These are phyloP conservation scores for Centropristis striata DNA, from an alignment of 2,113 vertebrate genomes.

Conservation along the genomic window DNA sequence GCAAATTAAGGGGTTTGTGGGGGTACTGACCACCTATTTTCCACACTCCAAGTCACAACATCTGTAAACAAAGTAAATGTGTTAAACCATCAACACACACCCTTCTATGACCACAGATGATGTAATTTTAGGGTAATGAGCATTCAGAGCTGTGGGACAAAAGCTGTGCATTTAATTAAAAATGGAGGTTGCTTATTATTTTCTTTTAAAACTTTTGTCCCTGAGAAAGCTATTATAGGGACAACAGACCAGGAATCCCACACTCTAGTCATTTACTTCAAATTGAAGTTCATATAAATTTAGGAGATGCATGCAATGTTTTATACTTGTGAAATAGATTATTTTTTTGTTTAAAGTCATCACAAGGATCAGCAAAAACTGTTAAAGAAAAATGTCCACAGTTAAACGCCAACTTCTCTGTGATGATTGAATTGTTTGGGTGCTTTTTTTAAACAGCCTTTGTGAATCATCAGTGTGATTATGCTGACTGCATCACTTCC, in stretches of 20 bases:
- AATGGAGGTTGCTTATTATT: slow-evolving; percentile 41
- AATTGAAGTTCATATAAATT: neutral
- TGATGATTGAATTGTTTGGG: slow-evolving; percentile 24
- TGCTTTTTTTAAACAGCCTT: neutral
- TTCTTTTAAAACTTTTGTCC: slow-evolving; percentile 36
- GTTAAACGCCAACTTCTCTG: neutral
- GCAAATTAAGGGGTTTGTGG: slow-evolving; percentile 77
- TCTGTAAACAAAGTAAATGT: slow-evolving; percentile 76
- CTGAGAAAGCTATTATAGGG: slow-evolving; percentile 17
- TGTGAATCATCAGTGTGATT: slow-evolving; percentile 44
- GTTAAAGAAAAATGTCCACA: neutral
- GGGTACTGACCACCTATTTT: slow-evolving; percentile 76
- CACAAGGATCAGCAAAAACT: neutral
- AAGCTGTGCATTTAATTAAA: slow-evolving; percentile 65
- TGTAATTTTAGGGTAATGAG: slow-evolving; percentile 66
- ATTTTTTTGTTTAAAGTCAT: neutral
- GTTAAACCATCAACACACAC: slow-evolving; percentile 63
- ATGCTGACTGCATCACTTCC: slow-evolving; percentile 52
- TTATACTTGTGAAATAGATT: neutral
- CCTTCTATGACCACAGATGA: slow-evolving; percentile 72
- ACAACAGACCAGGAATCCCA: neutral
- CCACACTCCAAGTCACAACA: slow-evolving; percentile 70
- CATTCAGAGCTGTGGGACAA: slow-evolving; percentile 49
- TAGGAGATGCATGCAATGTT: neutral
- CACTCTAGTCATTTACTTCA: neutral